A percentile compares a stretch with the other conserved stretches of the same genome.
Conservation (phyloP, 2,888 invertebrate genomes). For the Tetanocera ferruginea region DNA sequence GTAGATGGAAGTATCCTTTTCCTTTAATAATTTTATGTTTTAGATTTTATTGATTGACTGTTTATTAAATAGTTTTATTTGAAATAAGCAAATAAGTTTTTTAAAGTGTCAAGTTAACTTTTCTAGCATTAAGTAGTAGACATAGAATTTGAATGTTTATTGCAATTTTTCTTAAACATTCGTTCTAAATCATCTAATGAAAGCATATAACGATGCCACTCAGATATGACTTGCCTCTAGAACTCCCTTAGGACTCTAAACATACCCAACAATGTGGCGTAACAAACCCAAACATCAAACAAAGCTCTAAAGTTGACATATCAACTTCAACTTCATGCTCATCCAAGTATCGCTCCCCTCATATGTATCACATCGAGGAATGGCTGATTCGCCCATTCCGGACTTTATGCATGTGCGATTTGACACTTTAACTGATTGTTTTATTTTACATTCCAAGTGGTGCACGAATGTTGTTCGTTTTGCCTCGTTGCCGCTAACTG, state of each 20-base stretch:
- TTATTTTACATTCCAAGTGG: conserved; percentile 1
- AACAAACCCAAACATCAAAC: not conserved
- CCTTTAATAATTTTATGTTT: too few relatives aligned
- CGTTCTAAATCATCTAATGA: not conserved
- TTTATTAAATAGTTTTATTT: too few relatives aligned
- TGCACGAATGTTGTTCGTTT: conserved; percentile 8
- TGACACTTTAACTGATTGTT: conserved; percentile 23
- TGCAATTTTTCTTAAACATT: not conserved
- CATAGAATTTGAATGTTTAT: not conserved
- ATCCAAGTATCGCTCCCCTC: not conserved
- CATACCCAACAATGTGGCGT: not conserved
- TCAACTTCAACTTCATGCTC: not conserved
- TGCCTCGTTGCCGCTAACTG: not conserved
- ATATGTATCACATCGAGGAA: not conserved
- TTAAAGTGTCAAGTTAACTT: too few relatives aligned
- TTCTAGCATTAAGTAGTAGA: not conserved
- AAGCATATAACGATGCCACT: not conserved
- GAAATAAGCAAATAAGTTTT: too few relatives aligned
- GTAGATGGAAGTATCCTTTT: too few relatives aligned
- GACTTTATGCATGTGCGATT: not conserved
- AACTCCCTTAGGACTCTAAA: not conserved
- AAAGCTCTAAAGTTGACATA: not conserved
- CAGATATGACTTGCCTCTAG: not conserved
- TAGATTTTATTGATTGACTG: too few relatives aligned
- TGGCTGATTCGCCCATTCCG: not conserved